Conservation (phyloP, 2,113 vertebrate species). For the Dascyllus trimaculatus region DNA sequence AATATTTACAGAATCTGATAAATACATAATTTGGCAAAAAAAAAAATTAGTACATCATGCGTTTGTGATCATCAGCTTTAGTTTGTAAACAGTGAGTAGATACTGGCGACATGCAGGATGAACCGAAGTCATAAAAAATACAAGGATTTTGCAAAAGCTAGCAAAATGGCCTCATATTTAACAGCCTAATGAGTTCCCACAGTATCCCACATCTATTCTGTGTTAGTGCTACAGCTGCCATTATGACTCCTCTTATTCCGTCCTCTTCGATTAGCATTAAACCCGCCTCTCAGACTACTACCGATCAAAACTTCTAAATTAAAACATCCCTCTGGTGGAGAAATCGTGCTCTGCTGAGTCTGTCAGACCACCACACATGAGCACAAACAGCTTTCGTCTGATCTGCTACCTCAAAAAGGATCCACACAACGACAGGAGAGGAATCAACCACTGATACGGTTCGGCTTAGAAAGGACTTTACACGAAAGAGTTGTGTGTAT, state of each 20-base stretch:
- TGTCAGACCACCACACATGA: slow-evolving; percentile 13
- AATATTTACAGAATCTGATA: slow-evolving; percentile 72
- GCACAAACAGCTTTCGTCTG: slow-evolving; percentile 28
- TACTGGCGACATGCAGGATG: slow-evolving; percentile 86
- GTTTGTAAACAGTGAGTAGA: slow-evolving; percentile 80
- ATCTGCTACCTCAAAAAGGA: slow-evolving; percentile 32
- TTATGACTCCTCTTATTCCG: slow-evolving; percentile 14
- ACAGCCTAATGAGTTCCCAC: slow-evolving; percentile 18
- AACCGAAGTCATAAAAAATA: slow-evolving; percentile 44
- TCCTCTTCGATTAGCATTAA: slow-evolving; percentile 19
- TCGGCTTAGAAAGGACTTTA: slow-evolving; percentile 37
- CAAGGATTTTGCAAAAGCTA: slow-evolving; percentile 45
- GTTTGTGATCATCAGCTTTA: slow-evolving; percentile 55
- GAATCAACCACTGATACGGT: slow-evolving; percentile 46
- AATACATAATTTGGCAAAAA: slow-evolving; percentile 46
- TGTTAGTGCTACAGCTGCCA: slow-evolving; percentile 61
- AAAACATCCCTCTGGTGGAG: slow-evolving; percentile 11
- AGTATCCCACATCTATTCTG: slow-evolving; percentile 22
- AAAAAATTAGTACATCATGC: slow-evolving; percentile 75
- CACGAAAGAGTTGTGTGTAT: slow-evolving; percentile 54
- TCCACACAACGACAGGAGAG: slow-evolving; percentile 25
- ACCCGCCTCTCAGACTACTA: slow-evolving; percentile 8
- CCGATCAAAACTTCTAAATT: slow-evolving; percentile 3
- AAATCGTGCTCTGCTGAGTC: slow-evolving; percentile 5
- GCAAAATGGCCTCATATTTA: slow-evolving; percentile 38